phyloP scores from a whole-genome alignment of 2,888 invertebrate genomes.

The Melangyna quadrimaculata region DNA sequence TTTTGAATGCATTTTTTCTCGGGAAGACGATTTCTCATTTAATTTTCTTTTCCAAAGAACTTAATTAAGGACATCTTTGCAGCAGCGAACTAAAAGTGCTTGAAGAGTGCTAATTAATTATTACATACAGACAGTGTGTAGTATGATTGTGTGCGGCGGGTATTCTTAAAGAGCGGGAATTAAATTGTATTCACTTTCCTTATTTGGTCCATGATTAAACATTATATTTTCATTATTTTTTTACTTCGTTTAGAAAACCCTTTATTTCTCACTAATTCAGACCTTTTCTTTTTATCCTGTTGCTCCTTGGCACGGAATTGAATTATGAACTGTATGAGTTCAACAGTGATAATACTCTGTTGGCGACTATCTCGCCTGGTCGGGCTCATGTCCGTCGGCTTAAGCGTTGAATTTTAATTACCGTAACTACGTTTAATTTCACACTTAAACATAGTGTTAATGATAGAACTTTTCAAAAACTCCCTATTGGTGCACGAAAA shows the following conservation, averaged over 20 bases:
- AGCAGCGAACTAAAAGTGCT: slow-evolving; percentile 11
- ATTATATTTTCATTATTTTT: slow-evolving; percentile 26
- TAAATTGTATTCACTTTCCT: slow-evolving; percentile 72
- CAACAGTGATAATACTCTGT: slow-evolving; percentile 80
- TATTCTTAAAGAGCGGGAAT: not conserved
- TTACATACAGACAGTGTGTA: not conserved
- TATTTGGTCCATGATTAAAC: slow-evolving; percentile 64
- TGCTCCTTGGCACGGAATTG: slow-evolving; percentile 80
- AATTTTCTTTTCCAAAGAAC: slow-evolving; percentile 23
- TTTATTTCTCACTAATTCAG: slow-evolving; percentile 21
- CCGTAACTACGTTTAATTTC: not conserved
- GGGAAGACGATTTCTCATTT: slow-evolving; percentile 7
- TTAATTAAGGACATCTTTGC: slow-evolving; percentile 34
- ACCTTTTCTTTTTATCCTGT: slow-evolving; percentile 80
- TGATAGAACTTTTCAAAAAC: not conserved
- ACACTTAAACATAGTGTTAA: not conserved
- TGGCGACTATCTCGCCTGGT: slow-evolving; percentile 78
- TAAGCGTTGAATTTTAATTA: not conserved
- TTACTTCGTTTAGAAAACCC: not conserved
- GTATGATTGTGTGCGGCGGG: not conserved
- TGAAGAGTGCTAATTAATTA: slow-evolving; percentile 24
- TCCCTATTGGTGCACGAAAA: not conserved
- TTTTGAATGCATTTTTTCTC: not conserved
- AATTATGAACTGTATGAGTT: slow-evolving; percentile 81
- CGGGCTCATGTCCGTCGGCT: slow-evolving; percentile 76